phyloP scores from a whole-genome alignment of 2,888 invertebrate species.

The Liopterus haemorrhoidalis region DNA sequence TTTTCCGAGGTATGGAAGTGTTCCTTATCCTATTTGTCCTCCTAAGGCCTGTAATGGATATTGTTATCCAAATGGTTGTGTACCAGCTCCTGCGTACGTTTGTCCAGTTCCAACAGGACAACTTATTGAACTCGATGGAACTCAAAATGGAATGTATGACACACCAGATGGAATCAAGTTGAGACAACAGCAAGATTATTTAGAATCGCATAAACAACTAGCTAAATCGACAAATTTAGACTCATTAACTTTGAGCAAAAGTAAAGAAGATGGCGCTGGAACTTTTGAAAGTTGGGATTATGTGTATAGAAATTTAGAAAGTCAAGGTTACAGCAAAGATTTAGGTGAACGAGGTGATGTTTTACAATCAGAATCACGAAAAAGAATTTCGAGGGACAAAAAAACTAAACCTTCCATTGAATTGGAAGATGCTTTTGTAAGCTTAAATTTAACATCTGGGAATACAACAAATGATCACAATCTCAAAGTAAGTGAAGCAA shows the following conservation, averaged over 20 bases:
- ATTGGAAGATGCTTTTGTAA: constrained; percentile 53
- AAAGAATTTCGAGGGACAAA: constrained; percentile 44
- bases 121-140: constrained; percentile 59
- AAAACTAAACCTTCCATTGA: constrained; percentile 52
- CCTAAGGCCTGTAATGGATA: constrained; percentile 44
- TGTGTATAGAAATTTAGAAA: constrained; percentile 70
- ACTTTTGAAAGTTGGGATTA: constrained; percentile 75
- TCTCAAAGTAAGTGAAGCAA: constrained; percentile 51
- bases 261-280: constrained; percentile 57
- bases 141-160: constrained; percentile 39
- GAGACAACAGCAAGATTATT: constrained; percentile 14
- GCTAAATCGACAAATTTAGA: constrained; percentile 20
- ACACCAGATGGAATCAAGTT: constrained; percentile 34
- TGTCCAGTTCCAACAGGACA: constrained; percentile 61
- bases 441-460: constrained; percentile 37
- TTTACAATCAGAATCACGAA: constrained; percentile 49
- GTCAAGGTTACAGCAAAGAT: constrained; percentile 63
- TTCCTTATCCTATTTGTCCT: constrained; percentile 16
- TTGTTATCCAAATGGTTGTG: constrained; percentile 34
- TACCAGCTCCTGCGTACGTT: constrained; percentile 42
- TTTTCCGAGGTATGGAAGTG: constrained; percentile 18
- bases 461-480: constrained; percentile 46
- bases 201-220: constrained; percentile 17
- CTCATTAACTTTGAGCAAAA: constrained; percentile 21
- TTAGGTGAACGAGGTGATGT: constrained; percentile 62